A percentile compares a stretch with the other conserved stretches of the same genome.
Conservation (phyloP, 2,113 vertebrate genomes). For the Vidua chalybeata region DNA sequence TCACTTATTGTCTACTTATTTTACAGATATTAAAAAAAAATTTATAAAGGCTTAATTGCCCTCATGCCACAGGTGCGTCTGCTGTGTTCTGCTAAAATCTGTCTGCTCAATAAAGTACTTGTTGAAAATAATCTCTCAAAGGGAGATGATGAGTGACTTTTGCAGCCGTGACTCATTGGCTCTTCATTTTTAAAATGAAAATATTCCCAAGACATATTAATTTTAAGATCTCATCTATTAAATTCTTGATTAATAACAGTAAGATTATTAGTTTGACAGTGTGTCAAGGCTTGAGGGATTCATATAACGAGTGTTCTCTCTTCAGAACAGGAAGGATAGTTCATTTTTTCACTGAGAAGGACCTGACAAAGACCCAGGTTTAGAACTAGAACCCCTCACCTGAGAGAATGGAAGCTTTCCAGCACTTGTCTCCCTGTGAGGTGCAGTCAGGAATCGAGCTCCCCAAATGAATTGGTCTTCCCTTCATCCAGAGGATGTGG, state of each 20-base stretch:
- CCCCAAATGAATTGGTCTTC: background rate
- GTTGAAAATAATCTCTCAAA: background rate
- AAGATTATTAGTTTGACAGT: background rate
- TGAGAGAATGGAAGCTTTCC: background rate
- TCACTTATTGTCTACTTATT: background rate
- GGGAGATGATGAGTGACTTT: background rate
- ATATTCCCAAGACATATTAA: background rate
- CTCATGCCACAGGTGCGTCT: background rate
- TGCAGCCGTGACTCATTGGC: conserved; percentile 1
- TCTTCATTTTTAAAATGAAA: background rate
- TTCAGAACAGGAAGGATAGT: background rate
- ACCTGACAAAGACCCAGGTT: background rate
- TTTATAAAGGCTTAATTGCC: background rate
- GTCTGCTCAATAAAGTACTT: background rate
- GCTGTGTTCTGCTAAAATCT: background rate
- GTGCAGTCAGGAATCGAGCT: background rate
- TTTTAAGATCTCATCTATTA: conserved; percentile 2
- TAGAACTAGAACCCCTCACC: background rate
- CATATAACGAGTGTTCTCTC: background rate
- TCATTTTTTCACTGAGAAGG: background rate
- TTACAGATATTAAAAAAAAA: background rate
- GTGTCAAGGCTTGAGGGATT: background rate
- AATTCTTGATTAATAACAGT: conserved; percentile 14
- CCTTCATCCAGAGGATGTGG: background rate
- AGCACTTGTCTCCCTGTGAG: background rate